A percentile compares a stretch with the other conserved stretches of the same genome.
Evolutionary conservation across 2,888 invertebrate species (phyloP).

Genomic region (Herminia tarsipennalis): DNA sequence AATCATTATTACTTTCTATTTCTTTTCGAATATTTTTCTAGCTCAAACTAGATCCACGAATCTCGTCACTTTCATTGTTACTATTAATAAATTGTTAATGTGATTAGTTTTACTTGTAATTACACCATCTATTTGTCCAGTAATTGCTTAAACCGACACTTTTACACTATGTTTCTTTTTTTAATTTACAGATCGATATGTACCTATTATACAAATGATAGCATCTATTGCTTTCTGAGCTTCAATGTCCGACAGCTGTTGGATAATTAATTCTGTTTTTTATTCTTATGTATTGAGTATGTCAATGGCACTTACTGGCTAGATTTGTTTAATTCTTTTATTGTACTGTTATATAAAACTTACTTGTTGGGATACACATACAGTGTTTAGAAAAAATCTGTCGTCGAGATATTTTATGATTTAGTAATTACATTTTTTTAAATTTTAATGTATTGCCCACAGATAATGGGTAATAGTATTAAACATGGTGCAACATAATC

Average conservation of each 20-base stretch:
- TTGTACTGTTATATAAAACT: too few species aligned
- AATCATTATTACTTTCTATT: conserved; percentile 29
- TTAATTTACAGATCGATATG: conserved; percentile 6
- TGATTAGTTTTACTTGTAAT: conserved; percentile 9
- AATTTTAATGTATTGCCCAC: too few species aligned
- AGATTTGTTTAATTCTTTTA: too few species aligned
- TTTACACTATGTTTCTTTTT: conserved; percentile 1
- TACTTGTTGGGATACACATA: too few species aligned
- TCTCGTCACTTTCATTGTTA: conserved; percentile 8
- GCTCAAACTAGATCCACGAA: not conserved
- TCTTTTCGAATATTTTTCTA: conserved; percentile 8
- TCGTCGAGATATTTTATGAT: too few species aligned
- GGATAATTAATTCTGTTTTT: not conserved
- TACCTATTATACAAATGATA: conserved; percentile 1
- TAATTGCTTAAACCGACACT: conserved; percentile 4
- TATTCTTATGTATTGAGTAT: too few species aligned
- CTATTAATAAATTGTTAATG: conserved; percentile 11
- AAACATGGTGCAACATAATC: too few species aligned
- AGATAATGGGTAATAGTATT: too few species aligned
- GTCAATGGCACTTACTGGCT: too few species aligned
- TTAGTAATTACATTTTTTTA: too few species aligned
- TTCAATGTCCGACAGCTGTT: not conserved
- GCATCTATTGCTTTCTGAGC: not conserved
- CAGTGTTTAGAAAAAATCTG: too few species aligned
- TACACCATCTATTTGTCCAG: not conserved